Evolutionary conservation across 2,888 invertebrate genomes (phyloP), one percentile per base, ranked within the genome.

Genomic region (Lochmaea capreae): DNA sequence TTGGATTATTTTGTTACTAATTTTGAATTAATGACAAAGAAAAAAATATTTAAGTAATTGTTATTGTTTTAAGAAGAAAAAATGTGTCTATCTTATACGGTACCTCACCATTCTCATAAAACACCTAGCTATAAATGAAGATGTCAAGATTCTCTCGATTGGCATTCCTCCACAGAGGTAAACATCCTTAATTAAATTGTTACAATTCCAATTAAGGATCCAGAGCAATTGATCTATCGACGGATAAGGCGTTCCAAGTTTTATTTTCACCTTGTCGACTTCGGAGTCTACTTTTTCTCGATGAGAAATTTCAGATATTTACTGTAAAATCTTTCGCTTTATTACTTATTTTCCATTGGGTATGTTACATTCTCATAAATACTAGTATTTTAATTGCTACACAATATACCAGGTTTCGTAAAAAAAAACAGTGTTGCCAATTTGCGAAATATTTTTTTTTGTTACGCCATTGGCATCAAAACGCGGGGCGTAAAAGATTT

Each of bases 131-230:
- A 18, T 69, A 76, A 74, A 77, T 77, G 76, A 76, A 77, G 77
- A 76, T 73, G 77, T 77, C 74, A 67, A 58, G 71, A 71, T 33
- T 57, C 62, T 68, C 65, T 61, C 59, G 54, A 52, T 65, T 70
- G 52, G 74, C 75, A 76, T 77, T 75, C 72, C 73, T 65, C 66
- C 42, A 39, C 66, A 67, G 54, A 70, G 54, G 71, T 71, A 71
- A 65, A 71, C 46, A 71, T 73, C 69, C 71, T 67, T 77, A 74
- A 77, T 76, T 73, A 76, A 75, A 76, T 71, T 73, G 77, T 74
- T 77, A 76, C 77, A 71, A 67, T 73, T 74, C 77, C 77, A 76
- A 76, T 77, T 76, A 77, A 76, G 76, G 74, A 72, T 72, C 72
- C 69, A 52, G 72, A 72, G 65, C 70, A 70, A 67, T 75, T 69